These are phyloP conservation scores for Trogon melanurus DNA, from an alignment of 2,113 vertebrate genomes.

Conservation along the genomic window DNA sequence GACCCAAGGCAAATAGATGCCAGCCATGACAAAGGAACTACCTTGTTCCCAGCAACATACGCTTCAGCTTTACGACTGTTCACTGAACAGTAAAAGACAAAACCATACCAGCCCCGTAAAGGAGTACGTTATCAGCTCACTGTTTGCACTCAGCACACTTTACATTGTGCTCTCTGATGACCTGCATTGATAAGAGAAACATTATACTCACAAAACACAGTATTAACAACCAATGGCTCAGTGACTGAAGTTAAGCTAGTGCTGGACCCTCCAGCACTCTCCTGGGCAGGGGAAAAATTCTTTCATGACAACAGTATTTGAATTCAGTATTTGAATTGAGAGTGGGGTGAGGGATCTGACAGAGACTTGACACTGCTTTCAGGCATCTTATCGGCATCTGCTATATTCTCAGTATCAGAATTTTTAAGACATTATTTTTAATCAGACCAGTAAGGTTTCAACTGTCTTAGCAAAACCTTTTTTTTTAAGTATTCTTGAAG, in stretches of 20 bases:
- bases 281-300: not conserved
- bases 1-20: not conserved
- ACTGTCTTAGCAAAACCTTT: not conserved
- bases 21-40: not conserved
- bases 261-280: not conserved
- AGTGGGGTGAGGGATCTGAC: not conserved
- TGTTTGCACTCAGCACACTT: not conserved
- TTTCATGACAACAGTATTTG: not conserved
- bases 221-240: not conserved
- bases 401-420: not conserved
- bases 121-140: not conserved
- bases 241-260: not conserved
- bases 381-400: not conserved
- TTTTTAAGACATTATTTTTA: not conserved
- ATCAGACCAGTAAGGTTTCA: not conserved
- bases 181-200: not conserved
- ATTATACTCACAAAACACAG: not conserved
- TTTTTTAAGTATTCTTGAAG: not conserved
- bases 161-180: slow-evolving; percentile 15
- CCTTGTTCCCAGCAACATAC: not conserved
- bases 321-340: not conserved
- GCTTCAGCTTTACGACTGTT: not conserved
- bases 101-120: not conserved
- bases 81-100: not conserved
- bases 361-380: not conserved